A percentile compares a stretch with the other conserved stretches of the same genome.
phyloP scores from a whole-genome alignment of 1,140 invertebrate species.

The Charaxes varanes region DNA sequence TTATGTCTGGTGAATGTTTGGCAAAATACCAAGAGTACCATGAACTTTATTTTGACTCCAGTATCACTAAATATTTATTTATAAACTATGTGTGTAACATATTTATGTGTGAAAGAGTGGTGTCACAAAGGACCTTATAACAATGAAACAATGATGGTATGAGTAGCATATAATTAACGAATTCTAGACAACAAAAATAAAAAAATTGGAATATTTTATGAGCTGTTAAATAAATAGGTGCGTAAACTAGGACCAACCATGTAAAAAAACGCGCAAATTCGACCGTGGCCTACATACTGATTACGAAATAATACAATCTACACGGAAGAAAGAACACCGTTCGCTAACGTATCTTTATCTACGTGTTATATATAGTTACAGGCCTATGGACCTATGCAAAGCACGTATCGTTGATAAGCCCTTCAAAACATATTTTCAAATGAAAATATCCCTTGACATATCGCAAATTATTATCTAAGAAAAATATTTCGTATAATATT shows the following conservation, averaged over 20 bases:
- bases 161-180: not conserved
- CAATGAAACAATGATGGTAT: conserved; percentile 1
- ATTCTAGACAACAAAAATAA: no score
- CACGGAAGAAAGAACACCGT: conserved; percentile 63
- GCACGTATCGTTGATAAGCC: conserved; percentile 32
- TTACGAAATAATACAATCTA: conserved; percentile 70
- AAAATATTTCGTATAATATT: conserved; percentile 8
- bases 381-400: conserved; percentile 48
- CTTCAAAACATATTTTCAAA: conserved; percentile 13
- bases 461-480: no score
- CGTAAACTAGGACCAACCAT: conserved; percentile 8
- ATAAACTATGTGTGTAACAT: no score
- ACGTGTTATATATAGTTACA: conserved; percentile 65
- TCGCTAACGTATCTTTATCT: conserved; percentile 53
- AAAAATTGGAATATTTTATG: conserved; percentile 3
- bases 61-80: conserved; percentile 11
- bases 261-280: conserved; percentile 64
- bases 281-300: conserved; percentile 68
- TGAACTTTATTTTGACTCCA: conserved; percentile 19
- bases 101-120: conserved; percentile 7
- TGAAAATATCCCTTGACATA: conserved; percentile 7
- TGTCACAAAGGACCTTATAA: conserved; percentile 9
- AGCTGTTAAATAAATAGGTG: conserved; percentile 7
- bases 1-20: conserved; percentile 23
- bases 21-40: conserved; percentile 27